Evolutionary conservation across 2,888 invertebrate genomes (phyloP).

Genomic region (Drosophila monieri): DNA sequence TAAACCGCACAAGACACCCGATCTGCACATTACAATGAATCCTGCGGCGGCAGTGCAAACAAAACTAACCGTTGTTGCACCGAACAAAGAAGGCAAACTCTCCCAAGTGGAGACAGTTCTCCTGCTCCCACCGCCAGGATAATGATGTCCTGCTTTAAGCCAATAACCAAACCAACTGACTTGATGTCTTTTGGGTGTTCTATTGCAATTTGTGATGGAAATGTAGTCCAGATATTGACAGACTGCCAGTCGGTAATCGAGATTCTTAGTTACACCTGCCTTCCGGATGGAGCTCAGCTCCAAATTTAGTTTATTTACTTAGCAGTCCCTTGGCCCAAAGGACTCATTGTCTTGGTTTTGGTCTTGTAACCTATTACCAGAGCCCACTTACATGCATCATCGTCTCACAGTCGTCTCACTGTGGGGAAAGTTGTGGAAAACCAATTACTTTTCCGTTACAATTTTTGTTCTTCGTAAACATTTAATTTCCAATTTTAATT

Average conservation of each 20-base stretch:
- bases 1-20: conserved; percentile 64
- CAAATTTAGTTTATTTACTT: background rate
- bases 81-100: conserved; percentile 10
- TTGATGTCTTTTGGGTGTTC: conserved; percentile 22
- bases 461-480: conserved; percentile 77
- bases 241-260: conserved; percentile 8
- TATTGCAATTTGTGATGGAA: background rate
- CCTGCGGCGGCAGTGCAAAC: conserved; percentile 73
- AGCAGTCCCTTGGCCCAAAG: background rate
- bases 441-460: conserved; percentile 76
- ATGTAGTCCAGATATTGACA: conserved; percentile 10
- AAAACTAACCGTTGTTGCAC: conserved; percentile 68
- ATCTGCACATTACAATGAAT: conserved; percentile 73
- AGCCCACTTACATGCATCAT: conserved; percentile 4
- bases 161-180: conserved; percentile 36
- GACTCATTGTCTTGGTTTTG: conserved; percentile 1
- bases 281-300: background rate
- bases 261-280: conserved; percentile 10
- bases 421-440: conserved; percentile 49
- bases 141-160: conserved; percentile 57
- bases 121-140: conserved; percentile 39
- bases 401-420: conserved; percentile 19
- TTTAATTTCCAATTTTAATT: conserved; percentile 79
- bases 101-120: too few species aligned
- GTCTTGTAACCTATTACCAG: background rate